These are phyloP conservation scores for Noctua comes DNA, from an alignment of 2,888 invertebrate genomes.

Conservation along the genomic window DNA sequence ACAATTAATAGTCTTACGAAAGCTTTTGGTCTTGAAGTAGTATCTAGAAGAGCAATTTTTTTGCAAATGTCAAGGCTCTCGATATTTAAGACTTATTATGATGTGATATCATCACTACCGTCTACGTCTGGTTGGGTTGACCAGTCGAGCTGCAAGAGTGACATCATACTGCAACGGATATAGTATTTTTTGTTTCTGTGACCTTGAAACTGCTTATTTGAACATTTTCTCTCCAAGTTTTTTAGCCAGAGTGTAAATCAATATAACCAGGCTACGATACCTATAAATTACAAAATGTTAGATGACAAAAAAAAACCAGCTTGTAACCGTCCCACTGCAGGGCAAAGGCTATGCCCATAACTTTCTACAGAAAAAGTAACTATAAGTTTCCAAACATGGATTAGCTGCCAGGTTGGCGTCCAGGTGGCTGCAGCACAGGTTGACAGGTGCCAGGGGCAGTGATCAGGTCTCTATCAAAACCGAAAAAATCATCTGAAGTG, in stretches of 20 bases:
- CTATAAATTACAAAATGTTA: background rate
- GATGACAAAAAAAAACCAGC: background rate
- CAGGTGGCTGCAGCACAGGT: too few species aligned
- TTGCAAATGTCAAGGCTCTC: constrained; percentile 25
- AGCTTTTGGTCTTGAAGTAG: background rate
- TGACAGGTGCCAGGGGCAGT: too few species aligned
- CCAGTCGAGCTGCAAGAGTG: constrained; percentile 5
- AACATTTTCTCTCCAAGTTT: background rate
- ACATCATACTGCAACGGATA: constrained; percentile 7
- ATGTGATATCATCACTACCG: constrained; percentile 13
- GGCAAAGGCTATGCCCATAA: background rate
- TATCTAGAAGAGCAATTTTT: background rate
- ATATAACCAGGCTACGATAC: background rate
- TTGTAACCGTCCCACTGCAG: background rate
- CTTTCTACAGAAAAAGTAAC: background rate
- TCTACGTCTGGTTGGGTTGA: background rate
- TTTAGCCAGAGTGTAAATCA: background rate
- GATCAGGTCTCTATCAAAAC: background rate
- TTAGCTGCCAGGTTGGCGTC: too few species aligned
- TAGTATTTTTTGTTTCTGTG: background rate
- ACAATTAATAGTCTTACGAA: constrained; percentile 1
- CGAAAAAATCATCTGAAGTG: background rate
- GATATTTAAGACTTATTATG: background rate
- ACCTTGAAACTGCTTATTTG: background rate
- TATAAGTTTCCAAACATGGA: too few species aligned